These are phyloP conservation scores for Augochlorella aurata DNA, from an alignment of 2,888 invertebrate species.

Conservation along the genomic window DNA sequence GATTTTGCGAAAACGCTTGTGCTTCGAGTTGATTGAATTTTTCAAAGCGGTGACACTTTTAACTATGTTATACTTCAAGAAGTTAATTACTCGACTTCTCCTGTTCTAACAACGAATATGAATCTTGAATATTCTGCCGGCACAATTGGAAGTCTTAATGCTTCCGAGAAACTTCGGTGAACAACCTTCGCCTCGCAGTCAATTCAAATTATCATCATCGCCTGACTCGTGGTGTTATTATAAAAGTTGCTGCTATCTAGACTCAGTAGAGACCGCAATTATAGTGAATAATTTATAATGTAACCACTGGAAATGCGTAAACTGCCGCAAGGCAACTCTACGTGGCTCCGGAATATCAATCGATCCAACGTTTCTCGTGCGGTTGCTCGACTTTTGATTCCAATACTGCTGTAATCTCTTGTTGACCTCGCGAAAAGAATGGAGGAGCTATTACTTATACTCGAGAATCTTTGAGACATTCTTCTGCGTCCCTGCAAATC, in stretches of 20 bases:
- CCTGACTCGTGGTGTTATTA: neutral
- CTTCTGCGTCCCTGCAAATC: neutral
- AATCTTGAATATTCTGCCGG: neutral
- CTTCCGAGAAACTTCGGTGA: neutral
- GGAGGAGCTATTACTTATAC: slow-evolving; percentile 45
- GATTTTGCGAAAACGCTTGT: too few species aligned
- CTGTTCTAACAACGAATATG: neutral
- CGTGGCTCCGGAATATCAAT: slow-evolving; percentile 30
- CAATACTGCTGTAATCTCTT: slow-evolving; percentile 44
- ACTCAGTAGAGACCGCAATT: neutral
- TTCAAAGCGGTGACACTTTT: too few species aligned
- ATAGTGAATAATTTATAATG: slow-evolving; percentile 30
- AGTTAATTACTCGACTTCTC: neutral
- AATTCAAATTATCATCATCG: slow-evolving; percentile 9
- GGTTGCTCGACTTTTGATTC: slow-evolving; percentile 43
- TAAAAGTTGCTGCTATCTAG: slow-evolving; percentile 8
- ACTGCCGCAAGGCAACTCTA: slow-evolving; percentile 5
- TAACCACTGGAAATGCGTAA: neutral
- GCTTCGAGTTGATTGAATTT: too few species aligned
- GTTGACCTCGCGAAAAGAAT: slow-evolving; percentile 47
- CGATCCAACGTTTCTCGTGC: slow-evolving; percentile 31
- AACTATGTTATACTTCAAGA: too few species aligned
- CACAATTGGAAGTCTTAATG: neutral
- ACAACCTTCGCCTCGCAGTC: neutral
- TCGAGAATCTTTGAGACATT: slow-evolving; percentile 23